A percentile compares a stretch with the other conserved stretches of the same genome.
phyloP scores from a whole-genome alignment of 2,888 invertebrate species.

The Nebria salina region DNA sequence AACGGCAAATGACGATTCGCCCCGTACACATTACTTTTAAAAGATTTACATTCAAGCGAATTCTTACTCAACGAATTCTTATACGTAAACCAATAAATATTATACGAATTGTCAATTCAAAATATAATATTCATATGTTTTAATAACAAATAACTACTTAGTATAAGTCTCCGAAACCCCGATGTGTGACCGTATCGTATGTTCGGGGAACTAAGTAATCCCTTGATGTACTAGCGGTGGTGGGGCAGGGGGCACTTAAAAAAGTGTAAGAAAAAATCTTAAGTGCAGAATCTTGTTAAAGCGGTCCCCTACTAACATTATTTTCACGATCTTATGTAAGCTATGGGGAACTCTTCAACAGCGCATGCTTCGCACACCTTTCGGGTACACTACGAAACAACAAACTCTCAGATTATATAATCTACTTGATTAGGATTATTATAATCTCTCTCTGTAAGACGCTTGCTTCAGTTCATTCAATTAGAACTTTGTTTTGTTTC shows the following conservation, averaged over 20 bases:
- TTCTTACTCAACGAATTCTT: too few species aligned
- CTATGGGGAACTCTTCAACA: neutral
- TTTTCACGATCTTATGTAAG: conserved; percentile 57
- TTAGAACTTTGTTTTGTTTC: neutral
- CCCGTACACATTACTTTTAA: neutral
- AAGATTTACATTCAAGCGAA: neutral
- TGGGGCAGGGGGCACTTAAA: conserved; percentile 27
- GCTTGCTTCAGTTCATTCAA: neutral
- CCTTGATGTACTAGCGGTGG: conserved; percentile 3
- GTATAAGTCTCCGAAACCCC: too few species aligned
- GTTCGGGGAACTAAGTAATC: neutral
- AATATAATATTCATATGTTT: too few species aligned
- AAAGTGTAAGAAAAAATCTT: conserved; percentile 48
- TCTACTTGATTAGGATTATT: neutral
- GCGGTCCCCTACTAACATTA: conserved; percentile 54
- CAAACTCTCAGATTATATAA: neutral
- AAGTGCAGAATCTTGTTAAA: conserved; percentile 61
- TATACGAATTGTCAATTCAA: too few species aligned
- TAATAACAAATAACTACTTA: too few species aligned
- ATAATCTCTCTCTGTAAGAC: neutral
- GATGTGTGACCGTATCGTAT: neutral
- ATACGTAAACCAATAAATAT: too few species aligned
- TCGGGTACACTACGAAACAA: neutral
- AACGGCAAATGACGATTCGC: neutral
- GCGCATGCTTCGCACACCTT: neutral